Evolutionary conservation across 2,113 vertebrate species (phyloP), one percentile per base, ranked within the genome.

Genomic region (Capra hircus): DNA sequence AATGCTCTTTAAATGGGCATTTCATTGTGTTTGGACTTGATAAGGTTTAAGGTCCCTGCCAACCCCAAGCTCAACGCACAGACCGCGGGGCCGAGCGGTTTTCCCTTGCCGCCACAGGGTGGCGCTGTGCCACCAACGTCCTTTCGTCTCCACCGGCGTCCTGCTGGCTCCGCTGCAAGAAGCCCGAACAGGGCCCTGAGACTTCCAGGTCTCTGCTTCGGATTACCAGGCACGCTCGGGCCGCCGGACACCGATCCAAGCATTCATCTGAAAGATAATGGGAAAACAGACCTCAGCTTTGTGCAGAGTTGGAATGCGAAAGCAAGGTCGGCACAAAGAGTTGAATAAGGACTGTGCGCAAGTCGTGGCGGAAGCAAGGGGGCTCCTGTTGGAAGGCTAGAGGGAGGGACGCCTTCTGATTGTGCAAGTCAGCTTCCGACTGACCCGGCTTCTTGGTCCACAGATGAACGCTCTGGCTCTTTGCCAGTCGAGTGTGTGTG

Each of bases 221-320:
- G 36, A 52, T 97, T 92, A 94, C 98, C 83, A 36, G 92, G 82
- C 97, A 93, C 59, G 81, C 77, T 90, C 21, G 0, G 43, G 92
- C 84, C 36, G 64, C 90, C 2, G 23, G 95, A 98, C 94, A 48
- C 80, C 28, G 7, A 60, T 90, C 95, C 97, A 95, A 93, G 91
- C 83, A 96, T 98, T 98, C 97, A 97, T 96, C 88, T 15, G 59
- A 67, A 62, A 59, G 95, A 97, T 59, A 95, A 93, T 97, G 87
- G 83, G 95, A 55, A 97, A 91, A 93, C 86, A 95, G 94, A 52
- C 82, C 96, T 52, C 86, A 11, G 93, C 95, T 95, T 95, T 95
- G 96, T 97, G 60, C 88, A 36, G 91, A 30, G 50, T 12, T 50
- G 67, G 90, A 94, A 94, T 89, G 92, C 64, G 36, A 95, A 94